Conservation (phyloP, 92 coral and sea anemone species). For the Siderastrea radians region DNA sequence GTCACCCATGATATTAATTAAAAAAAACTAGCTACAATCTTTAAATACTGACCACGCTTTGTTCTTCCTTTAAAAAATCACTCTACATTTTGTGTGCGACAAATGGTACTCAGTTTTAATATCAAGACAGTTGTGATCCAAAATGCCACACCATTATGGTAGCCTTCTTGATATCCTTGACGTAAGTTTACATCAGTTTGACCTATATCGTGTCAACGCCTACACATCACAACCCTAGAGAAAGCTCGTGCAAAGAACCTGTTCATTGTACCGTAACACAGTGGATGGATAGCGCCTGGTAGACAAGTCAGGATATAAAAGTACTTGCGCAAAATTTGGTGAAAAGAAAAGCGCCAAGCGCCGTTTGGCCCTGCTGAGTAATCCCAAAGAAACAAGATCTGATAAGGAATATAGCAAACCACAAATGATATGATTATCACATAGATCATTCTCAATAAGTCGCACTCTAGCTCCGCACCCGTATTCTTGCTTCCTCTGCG, state of each 20-base stretch:
- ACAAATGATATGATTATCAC: constrained; percentile 79
- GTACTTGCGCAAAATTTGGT: constrained; percentile 28
- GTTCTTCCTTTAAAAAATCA: too few relatives aligned
- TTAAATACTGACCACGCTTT: too few relatives aligned
- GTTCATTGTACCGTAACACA: constrained; percentile 80
- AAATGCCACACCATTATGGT: too few relatives aligned
- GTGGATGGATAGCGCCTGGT: constrained; percentile 77
- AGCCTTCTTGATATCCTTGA: too few relatives aligned
- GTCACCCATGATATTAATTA: too few relatives aligned
- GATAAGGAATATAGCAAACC: constrained; percentile 79
- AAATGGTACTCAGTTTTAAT: too few relatives aligned
- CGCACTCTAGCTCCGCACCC: constrained; percentile 56
- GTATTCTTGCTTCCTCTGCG: constrained; percentile 14
- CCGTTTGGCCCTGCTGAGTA: not conserved
- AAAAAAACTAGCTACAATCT: too few relatives aligned
- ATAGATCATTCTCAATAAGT: constrained; percentile 83
- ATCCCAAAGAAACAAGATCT: constrained; percentile 64
- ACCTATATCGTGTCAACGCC: constrained; percentile 29
- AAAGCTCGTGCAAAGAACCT: constrained; percentile 75
- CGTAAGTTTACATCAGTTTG: too few relatives aligned
- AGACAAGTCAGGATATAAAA: constrained; percentile 56
- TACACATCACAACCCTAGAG: constrained; percentile 68
- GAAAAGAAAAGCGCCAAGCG: constrained; percentile 31
- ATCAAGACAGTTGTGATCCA: too few relatives aligned
- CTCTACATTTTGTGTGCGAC: too few relatives aligned